Evolutionary conservation across 2,888 invertebrate genomes (phyloP), one percentile per base, ranked within the genome.

Genomic region (Ischnus inquisitorius): DNA sequence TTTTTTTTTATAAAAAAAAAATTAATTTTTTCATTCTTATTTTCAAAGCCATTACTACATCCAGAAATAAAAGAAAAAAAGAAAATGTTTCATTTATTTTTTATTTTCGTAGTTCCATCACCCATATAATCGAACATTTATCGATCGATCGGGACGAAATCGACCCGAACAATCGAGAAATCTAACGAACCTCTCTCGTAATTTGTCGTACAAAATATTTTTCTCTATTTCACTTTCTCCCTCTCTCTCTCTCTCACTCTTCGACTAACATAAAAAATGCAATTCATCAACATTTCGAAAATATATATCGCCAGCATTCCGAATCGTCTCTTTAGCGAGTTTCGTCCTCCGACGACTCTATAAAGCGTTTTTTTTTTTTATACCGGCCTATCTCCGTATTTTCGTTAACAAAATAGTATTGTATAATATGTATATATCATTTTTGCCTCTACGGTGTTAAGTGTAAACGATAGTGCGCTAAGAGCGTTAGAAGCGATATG

Each of bases 191-290:
- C 10, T 19, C 62, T 48, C 62, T 19, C 25, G 16, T 54, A 54
- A 74, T 48, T 64, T 57, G 43, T 54, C 14, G 67, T 77, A 84
- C 81, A 83, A 84, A 81, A 84, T 84, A 81, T 71, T 25, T 67
- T 67, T 46, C 60, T 46, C 48, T 78, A 46, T 68, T 10, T n/a
- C n/a, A n/a, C n/a, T 68, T n/a, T 28, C 67, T 46, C 43, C 25
- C 25, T 71, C 54, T 64, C 43, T 46, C 6, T 16, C 57, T 68
- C 60, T 69, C 25, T 80, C 10, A 25, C 51, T 65, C 22, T 57
- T 57, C 41, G 64, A 19, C 19, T 64, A 64, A 75, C 41, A 25
- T 39, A 69, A 62, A 74, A 81, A 84, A 84, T 84, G 84, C 78
- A 74, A 74, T 69, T 43, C 51, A 60, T 71, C 72, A 57, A 75